Evolutionary conservation across 2,888 invertebrate species (phyloP), one percentile per base, ranked within the genome.

Genomic region (Pocota personata): DNA sequence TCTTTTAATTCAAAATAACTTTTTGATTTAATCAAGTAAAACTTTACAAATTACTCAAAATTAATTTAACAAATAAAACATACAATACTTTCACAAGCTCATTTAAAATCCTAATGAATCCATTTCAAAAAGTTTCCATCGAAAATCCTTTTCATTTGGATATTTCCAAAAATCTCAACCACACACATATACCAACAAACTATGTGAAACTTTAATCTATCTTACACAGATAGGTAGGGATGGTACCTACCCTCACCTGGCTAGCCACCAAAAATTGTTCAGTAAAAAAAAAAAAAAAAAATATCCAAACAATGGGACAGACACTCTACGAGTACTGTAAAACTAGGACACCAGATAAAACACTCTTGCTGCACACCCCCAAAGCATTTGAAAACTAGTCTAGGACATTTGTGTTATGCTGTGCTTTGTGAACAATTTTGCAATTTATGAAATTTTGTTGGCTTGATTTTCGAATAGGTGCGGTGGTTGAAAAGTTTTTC

Each of bases 401-500:
- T 40, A 40, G 30, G 32, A 48, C 40, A n/a, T n/a, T 37, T 52
- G 46, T 46, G 30, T 64, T 62, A 21, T 48, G 6, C 7, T 19
- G 10, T 6, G 21, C 30, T 58, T 8, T 64, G 55, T 40, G 60
- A 14, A 58, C 40, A 62, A 48, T 67, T 73, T 48, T 57, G 46
- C 50, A 69, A 83, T 78, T 64, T 82, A 83, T 79, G 57, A 64
- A 75, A 84, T 69, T 69, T 69, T 40, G 73, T 83, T 73, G 73
- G 73, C 71, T 50, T 77, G 57, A 46, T 77, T 69, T 52, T 50
- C 71, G 37, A 37, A 48, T 16, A n/a, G 6, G 55, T 62, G n/a
- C 69, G 69, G 6, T 14, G 43, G 32, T 46, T 55, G 46, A 8
- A 16, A 73, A 83, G 55, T 48, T 55, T 58, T 14, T 73, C 40